These are phyloP conservation scores for Chaetodon auriga DNA, from an alignment of 2,113 vertebrate genomes.

Conservation along the genomic window DNA sequence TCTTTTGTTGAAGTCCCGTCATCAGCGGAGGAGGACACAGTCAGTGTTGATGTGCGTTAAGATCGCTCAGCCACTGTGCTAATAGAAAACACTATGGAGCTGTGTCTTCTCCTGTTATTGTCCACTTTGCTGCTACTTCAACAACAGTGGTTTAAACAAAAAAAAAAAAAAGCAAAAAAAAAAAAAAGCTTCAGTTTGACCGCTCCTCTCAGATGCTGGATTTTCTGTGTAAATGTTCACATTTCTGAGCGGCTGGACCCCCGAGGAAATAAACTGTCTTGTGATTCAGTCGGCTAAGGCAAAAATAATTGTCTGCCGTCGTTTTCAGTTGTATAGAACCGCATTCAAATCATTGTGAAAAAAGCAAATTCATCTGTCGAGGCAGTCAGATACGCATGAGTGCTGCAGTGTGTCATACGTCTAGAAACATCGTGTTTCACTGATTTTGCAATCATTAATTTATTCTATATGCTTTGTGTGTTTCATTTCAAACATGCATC, in stretches of 20 bases:
- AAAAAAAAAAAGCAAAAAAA: constrained; percentile 15
- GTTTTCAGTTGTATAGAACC: constrained; percentile 10
- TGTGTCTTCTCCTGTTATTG: constrained; percentile 13
- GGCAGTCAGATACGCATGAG: background rate
- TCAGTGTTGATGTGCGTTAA: background rate
- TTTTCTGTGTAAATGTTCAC: constrained; percentile 23
- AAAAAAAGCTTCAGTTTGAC: background rate
- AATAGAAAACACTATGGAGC: constrained; percentile 57
- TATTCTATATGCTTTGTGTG: background rate
- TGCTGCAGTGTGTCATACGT: background rate
- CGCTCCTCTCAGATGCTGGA: constrained; percentile 1
- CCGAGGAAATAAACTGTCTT: constrained; percentile 27
- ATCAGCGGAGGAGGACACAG: background rate
- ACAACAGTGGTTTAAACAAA: constrained; percentile 31
- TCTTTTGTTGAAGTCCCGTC: constrained; percentile 2
- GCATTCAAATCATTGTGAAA: constrained; percentile 4
- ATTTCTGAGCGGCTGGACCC: constrained; percentile 65
- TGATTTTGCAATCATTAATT: background rate
- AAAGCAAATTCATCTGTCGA: background rate
- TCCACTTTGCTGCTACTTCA: constrained; percentile 57
- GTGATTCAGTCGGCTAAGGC: background rate
- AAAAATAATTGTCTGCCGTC: background rate
- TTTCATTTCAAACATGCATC: background rate
- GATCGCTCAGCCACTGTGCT: constrained; percentile 15
- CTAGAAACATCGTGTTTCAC: background rate